Base-by-base conservation (phyloP, 2,797 vertebrate genomes). In the Rhinatrema bivittatum region DNA sequence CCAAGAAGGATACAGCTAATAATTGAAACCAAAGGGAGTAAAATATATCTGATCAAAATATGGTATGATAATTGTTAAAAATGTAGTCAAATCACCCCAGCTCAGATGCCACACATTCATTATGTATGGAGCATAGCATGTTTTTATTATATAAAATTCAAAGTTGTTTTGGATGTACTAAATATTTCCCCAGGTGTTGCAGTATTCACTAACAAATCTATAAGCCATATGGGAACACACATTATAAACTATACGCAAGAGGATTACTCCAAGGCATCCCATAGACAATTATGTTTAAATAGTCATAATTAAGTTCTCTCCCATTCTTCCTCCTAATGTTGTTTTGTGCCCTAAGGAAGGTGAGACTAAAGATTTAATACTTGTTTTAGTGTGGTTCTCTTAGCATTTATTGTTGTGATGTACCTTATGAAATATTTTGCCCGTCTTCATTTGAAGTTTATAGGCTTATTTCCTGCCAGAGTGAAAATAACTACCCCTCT, bases 151-250 rank as follows among this genome's bases (percentile, higher is more conserved):
- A 15, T 7, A 15, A 2, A 7, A 25, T 42, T 54, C 47, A n/a
- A 23, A n/a, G 36, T 12, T 29, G 15, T 33, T 31, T 42, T 21
- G 10, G n/a, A 34, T 9, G 40, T 4, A 6, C 27, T 39, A 32
- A 48, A 12, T 26, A 28, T 19, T 16, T 4, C 53, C 24, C 40
- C 41, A 16, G 39, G 41, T 55, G 31, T 32, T 37, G 9, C 35
- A 20, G 5, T 36, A 56, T 39, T 44, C 27, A 13, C 21, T 21
- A 48, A n/a, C 16, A 28, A 10, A 41, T 36, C 18, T 56, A 20
- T 52, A 12, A 25, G 24, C 37, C 40, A 29, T 46, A 46, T 46
- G 56, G 48, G 53, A 48, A 60, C 49, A 25, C 20, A 42, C 53
- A 49, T 42, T 41, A 21, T 6, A 36, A 42, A 57, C 53, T 44